Evolutionary conservation across 2,113 vertebrate species (phyloP).

Genomic region (Dromaius novaehollandiae): DNA sequence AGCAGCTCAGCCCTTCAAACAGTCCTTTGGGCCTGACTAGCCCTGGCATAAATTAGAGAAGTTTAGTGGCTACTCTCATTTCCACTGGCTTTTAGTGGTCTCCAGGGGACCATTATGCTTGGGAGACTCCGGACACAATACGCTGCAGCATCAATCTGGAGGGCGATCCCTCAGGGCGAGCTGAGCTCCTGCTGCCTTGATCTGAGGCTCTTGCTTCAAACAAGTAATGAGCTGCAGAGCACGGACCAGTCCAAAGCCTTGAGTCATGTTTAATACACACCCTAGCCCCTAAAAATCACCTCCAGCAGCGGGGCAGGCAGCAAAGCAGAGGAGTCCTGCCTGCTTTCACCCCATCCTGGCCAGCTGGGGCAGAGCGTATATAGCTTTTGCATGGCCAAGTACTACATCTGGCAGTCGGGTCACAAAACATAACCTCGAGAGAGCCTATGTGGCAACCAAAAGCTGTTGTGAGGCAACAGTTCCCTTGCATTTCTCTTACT

Average conservation of each 20-base stretch:
- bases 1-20: background rate
- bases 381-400: background rate
- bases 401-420: background rate
- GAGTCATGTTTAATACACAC: background rate
- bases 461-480: background rate
- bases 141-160: background rate
- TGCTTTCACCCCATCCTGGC: background rate
- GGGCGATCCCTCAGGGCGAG: background rate
- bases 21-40: constrained; percentile 3
- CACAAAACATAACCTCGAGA: background rate
- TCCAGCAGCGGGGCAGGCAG: background rate
- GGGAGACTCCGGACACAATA: constrained; percentile 29
- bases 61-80: constrained; percentile 49
- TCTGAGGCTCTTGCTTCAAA: background rate
- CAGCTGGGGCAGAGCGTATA: background rate
- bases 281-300: background rate
- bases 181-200: constrained; percentile 15
- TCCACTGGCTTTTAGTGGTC: constrained; percentile 37
- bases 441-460: background rate
- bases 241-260: background rate
- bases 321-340: background rate
- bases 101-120: background rate
- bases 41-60: constrained; percentile 26
- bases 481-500: background rate
- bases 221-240: constrained; percentile 17